Percentiles rank a stretch among this genome's conserved stretches.
phyloP scores from a whole-genome alignment of 2,888 invertebrate genomes.

The Ormyrus rosae region DNA sequence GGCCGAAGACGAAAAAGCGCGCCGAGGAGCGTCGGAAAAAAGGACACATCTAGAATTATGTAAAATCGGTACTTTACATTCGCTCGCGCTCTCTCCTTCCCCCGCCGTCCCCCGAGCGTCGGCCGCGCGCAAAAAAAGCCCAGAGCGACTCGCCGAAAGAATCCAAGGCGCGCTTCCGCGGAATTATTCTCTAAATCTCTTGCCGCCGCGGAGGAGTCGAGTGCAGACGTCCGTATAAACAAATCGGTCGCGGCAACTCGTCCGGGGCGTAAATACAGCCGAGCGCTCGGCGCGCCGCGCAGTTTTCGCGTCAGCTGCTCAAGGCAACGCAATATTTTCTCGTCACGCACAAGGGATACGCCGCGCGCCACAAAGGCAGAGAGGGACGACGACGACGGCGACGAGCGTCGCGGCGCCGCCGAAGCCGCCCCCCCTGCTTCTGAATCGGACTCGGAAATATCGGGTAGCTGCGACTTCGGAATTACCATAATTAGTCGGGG shows the following conservation, averaged over 20 bases:
- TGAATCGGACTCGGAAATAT: slow-evolving; percentile 31
- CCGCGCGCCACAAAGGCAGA: slow-evolving; percentile 1
- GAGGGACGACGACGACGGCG: no score
- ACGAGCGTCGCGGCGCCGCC: background rate
- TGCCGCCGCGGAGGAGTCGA: slow-evolving; percentile 2
- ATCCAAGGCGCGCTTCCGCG: no score
- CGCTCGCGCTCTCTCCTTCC: slow-evolving; percentile 3
- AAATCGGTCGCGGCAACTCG: slow-evolving; percentile 31
- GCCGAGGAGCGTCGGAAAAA: background rate
- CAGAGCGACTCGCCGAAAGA: no score
- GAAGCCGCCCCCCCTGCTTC: background rate
- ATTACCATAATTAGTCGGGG: slow-evolving; percentile 37
- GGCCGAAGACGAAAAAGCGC: background rate
- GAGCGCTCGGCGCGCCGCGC: slow-evolving; percentile 6
- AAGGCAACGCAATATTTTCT: slow-evolving; percentile 51
- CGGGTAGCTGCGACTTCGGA: background rate
- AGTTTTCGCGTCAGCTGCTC: slow-evolving; percentile 51
- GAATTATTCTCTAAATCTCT: no score
- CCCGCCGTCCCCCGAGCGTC: no score
- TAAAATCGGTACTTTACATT: slow-evolving; percentile 47
- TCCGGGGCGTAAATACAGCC: no score
- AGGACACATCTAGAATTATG: slow-evolving; percentile 27
- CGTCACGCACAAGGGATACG: slow-evolving; percentile 41
- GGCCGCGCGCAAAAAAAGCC: no score
- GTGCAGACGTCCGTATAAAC: slow-evolving; percentile 35